Evolutionary conservation across 1,140 invertebrate genomes (phyloP).

Genomic region (Zaprionus capensis): DNA sequence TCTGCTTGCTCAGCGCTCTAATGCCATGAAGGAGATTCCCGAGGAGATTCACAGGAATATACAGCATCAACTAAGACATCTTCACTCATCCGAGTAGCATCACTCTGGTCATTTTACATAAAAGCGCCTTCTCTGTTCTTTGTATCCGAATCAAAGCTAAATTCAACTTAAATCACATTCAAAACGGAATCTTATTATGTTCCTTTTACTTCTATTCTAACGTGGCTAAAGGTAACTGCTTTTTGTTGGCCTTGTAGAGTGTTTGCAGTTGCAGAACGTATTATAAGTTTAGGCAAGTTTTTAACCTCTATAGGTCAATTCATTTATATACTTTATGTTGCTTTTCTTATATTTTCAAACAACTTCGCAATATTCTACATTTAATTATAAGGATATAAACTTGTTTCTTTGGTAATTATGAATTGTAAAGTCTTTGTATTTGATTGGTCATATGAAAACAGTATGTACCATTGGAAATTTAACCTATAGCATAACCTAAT

Average conservation of each 20-base stretch:
- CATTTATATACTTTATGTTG: too few relatives aligned
- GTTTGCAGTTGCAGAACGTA: too few relatives aligned
- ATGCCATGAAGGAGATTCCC: constrained; percentile 27
- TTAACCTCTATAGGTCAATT: too few relatives aligned
- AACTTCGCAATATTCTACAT: too few relatives aligned
- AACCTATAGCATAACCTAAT: too few relatives aligned
- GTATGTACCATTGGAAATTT: too few relatives aligned
- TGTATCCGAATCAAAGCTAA: not conserved
- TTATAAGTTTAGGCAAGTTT: too few relatives aligned
- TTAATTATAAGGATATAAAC: too few relatives aligned
- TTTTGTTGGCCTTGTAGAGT: not conserved
- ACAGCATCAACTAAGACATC: constrained; percentile 9
- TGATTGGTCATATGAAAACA: too few relatives aligned
- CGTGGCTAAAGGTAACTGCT: not conserved
- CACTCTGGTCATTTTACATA: constrained; percentile 7
- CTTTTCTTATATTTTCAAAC: too few relatives aligned
- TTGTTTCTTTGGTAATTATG: too few relatives aligned
- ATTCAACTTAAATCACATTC: constrained; percentile 11
- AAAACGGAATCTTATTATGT: constrained; percentile 13
- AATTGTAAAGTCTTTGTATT: too few relatives aligned
- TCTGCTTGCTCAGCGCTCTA: constrained; percentile 28
- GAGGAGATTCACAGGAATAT: constrained; percentile 1
- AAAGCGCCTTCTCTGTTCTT: not conserved
- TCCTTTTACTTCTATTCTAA: not conserved
- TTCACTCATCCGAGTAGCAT: not conserved